These are phyloP conservation scores for Ceyx melanurus DNA, from an alignment of 2,113 vertebrate genomes.

Conservation along the genomic window DNA sequence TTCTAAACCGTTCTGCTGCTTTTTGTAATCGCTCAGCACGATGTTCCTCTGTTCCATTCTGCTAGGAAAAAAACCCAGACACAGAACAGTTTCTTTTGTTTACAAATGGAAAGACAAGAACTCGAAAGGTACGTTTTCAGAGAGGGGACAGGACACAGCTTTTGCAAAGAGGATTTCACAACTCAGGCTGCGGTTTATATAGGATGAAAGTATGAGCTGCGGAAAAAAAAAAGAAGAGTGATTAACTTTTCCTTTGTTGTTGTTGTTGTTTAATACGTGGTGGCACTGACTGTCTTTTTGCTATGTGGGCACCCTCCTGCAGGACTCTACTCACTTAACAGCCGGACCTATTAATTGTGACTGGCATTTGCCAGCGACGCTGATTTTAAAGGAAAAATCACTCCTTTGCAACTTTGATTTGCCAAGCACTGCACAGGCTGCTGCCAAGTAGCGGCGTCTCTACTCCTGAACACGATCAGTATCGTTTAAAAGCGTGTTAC, in stretches of 20 bases:
- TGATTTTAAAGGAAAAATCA: not conserved
- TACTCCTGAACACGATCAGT: conserved; percentile 43
- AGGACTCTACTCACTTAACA: not conserved
- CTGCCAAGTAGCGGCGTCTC: conserved; percentile 1
- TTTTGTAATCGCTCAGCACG: conserved; percentile 88
- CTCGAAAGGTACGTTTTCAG: conserved; percentile 31
- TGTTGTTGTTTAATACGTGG: not conserved
- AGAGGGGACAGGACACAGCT: conserved; percentile 27
- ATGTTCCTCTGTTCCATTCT: conserved; percentile 89
- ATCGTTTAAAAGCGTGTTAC: conserved; percentile 51
- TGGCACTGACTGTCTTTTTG: not conserved
- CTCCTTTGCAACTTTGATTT: conserved; percentile 47
- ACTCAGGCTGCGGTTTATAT: not conserved
- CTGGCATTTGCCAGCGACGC: not conserved
- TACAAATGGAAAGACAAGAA: conserved; percentile 27
- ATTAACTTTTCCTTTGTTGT: conserved; percentile 21
- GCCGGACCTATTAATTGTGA: conserved; percentile 12
- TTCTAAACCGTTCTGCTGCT: conserved; percentile 88
- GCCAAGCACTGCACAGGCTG: not conserved
- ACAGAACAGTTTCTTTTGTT: conserved; percentile 53
- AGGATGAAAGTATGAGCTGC: not conserved
- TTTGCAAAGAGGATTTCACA: not conserved
- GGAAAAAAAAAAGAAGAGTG: not conserved
- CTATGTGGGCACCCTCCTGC: conserved; percentile 21
- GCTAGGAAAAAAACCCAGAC: conserved; percentile 52